Base-by-base conservation (phyloP, 2,797 vertebrate species). In the Acipenser ruthenus region DNA sequence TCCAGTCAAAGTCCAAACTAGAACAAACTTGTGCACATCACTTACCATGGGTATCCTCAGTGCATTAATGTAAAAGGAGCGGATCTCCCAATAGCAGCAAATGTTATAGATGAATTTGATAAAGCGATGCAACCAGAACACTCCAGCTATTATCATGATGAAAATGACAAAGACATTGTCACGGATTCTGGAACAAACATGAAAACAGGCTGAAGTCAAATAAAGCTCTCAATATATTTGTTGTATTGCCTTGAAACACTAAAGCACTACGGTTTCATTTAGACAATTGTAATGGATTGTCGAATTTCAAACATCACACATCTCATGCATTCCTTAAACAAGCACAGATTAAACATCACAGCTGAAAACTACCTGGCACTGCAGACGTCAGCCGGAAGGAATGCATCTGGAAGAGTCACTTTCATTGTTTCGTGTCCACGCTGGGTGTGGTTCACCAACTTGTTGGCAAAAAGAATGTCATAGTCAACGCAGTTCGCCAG, bases 51-150 rank as follows among this genome's bases (percentile, higher is more conserved):
- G 91, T 81, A 99, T 96, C 77, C 92, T 94, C 53, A 99, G 90
- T 8, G 96, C 95, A 6, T 91, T 93, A 73, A 92, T 93, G 80
- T 99, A 99, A 77, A 99, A 99, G 56, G 95, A 95, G 68, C 95
- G 86, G 79, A 99, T 99, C 82, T 99, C 97, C 95, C 95, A 98
- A 78, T 98, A 99, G 84, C 96, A 99, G 86, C 95, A 99, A 69
- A 99, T 87, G 12, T 99, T 99, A 83, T 99, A 99, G 79, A 99
- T 89, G 78, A 99, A 98, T 81, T 99, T 99, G 72, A 98, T 75
- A 0, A 99, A 86, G 18, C 97, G 91, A 73, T 99, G 96, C 50
- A 99, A 80, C 97, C 96, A 99, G 83, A 99, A 99, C 77, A 98
- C 92, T 8, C 92, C 94, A 6, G 95, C 97, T 66, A 98, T 93